Percentiles rank a stretch among this genome's conserved stretches.
phyloP scores from a whole-genome alignment of 2,797 vertebrate species.

The Heliangelus exortis region DNA sequence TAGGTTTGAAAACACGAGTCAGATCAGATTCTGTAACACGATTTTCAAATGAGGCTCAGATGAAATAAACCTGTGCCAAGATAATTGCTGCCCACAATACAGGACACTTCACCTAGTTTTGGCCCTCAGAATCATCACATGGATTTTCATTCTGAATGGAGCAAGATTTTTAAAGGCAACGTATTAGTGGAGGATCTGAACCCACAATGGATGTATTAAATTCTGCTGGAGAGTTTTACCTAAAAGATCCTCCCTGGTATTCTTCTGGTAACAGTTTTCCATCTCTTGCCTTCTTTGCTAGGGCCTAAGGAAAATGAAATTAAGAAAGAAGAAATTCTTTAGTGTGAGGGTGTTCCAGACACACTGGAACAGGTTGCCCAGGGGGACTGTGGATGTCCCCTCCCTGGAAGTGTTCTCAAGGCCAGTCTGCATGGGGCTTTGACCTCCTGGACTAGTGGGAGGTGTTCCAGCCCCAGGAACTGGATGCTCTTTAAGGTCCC shows the following conservation, averaged over 20 bases:
- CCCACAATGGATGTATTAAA: not conserved
- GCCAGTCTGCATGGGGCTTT: too few species aligned
- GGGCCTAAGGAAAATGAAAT: conserved; percentile 74
- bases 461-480: too few species aligned
- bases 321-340: not conserved
- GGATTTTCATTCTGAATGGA: not conserved
- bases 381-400: too few species aligned
- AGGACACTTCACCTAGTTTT: not conserved
- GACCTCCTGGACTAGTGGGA: too few species aligned
- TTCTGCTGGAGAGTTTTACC: conserved; percentile 78
- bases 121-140: not conserved
- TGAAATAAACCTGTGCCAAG: not conserved
- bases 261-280: conserved; percentile 95
- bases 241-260: conserved; percentile 96
- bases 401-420: too few species aligned
- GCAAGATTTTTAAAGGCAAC: not conserved
- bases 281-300: conserved; percentile 93
- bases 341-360: too few species aligned
- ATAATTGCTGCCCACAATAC: not conserved
- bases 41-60: not conserved
- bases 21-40: not conserved
- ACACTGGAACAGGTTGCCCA: too few species aligned
- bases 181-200: not conserved
- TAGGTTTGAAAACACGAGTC: not conserved
- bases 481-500: too few species aligned